phyloP scores from a whole-genome alignment of 2,113 vertebrate genomes.

The Lamprologus callipterus region DNA sequence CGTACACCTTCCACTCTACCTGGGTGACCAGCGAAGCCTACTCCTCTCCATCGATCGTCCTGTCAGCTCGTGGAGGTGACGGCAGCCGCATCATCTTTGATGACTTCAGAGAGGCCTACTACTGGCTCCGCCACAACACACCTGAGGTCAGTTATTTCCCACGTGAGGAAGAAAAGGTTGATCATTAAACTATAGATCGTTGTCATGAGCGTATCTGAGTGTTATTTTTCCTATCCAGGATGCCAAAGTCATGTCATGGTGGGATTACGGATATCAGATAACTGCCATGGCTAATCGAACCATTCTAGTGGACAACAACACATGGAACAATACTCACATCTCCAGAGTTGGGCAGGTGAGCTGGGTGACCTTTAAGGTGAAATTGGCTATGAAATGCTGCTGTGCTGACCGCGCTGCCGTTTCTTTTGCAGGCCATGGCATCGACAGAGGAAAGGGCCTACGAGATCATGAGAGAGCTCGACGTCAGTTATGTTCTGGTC shows the following conservation, averaged over 20 bases:
- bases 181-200: fast-evolving
- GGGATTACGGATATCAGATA: conserved; percentile 99
- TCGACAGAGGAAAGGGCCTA: conserved; percentile 96
- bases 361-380: not conserved
- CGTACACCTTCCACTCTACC: conserved; percentile 98
- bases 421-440: conserved; percentile 84
- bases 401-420: not conserved
- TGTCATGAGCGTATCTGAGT: not conserved
- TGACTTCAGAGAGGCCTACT: conserved; percentile 97
- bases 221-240: conserved; percentile 69
- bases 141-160: conserved; percentile 77
- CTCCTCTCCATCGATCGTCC: conserved; percentile 94
- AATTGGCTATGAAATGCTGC: not conserved
- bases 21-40: conserved; percentile 99
- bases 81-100: conserved; percentile 98
- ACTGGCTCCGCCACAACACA: conserved; percentile 98
- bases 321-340: conserved; percentile 99
- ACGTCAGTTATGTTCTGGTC: conserved; percentile 95
- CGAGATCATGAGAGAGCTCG: conserved; percentile 97
- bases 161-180: not conserved
- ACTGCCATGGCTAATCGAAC: conserved; percentile 98
- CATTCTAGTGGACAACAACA: conserved; percentile 98
- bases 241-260: conserved; percentile 99
- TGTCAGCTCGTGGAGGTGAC: conserved; percentile 90
- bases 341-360: conserved; percentile 94